Base-by-base conservation (phyloP, 2,113 vertebrate species). In the Rhegmatorhina hoffmannsi region DNA sequence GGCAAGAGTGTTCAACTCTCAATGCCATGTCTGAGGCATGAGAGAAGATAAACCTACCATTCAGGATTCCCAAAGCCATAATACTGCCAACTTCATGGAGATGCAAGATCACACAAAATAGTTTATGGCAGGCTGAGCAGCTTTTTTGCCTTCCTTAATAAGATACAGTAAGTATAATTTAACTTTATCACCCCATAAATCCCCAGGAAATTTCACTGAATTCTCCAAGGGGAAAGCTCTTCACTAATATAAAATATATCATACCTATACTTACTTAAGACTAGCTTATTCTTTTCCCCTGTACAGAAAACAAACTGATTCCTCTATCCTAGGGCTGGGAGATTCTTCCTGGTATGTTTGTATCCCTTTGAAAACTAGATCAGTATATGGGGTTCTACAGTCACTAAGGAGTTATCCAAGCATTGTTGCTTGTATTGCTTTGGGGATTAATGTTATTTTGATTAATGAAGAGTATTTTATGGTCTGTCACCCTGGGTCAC, bases 11-110 rank as follows among this genome's bases (percentile, higher is more conserved):
- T 63, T 66, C 62, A 84, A 33, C 12, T 13, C 63, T 63, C 25
- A 38, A 0, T 23, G 40, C 25, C 2, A 1, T 6, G 29, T 52
- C 38, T 4, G 6, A 69, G 20, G 44, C 36, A 46, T 0, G 0
- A 33, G 38, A 72, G 53, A 0, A 60, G 50, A 86, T 26, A 77
- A 90, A 68, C 11, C 17, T 31, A 46, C 19, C 2, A 2, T 1
- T 10, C 2, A 1, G 25, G 44, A 31, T 12, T 85, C 49, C 8
- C 6, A 2, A 58, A 91, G 16, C 28, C 31, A 7, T 47, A 53
- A 76, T 28, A 17, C 17, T 0, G 0, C 26, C 2, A 2, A 50
- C 52, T 53, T 82, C 44, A 34, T 29, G 43, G 59, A 73, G 29
- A 77, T 74, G 16, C 59, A 80, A 85, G 79, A 74, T 66, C 50